Evolutionary conservation across 2,113 vertebrate genomes (phyloP).

Genomic region (Mormyrus iriodes): DNA sequence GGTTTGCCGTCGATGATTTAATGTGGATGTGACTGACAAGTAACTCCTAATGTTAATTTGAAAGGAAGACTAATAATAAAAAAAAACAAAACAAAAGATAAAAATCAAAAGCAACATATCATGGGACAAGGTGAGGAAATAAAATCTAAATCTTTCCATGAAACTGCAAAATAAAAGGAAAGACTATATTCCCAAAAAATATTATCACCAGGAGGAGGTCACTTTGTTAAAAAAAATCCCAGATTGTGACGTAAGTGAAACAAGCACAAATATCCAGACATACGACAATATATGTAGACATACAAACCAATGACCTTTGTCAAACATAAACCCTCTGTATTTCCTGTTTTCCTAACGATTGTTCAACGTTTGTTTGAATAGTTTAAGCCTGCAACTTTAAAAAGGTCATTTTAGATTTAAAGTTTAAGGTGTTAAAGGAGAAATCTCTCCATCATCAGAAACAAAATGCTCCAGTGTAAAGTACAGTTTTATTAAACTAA

Average conservation of each 20-base stretch:
- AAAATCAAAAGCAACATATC: conserved; percentile 33
- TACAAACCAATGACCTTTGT: neutral
- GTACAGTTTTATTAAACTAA: neutral
- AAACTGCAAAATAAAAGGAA: neutral
- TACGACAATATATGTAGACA: neutral
- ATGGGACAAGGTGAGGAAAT: conserved; percentile 9
- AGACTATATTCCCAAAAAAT: neutral
- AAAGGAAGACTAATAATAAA: conserved; percentile 48
- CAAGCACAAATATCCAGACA: neutral
- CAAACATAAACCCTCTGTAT: neutral
- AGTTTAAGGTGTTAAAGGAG: neutral
- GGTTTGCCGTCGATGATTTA: neutral
- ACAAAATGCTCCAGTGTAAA: neutral
- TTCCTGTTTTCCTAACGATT: neutral
- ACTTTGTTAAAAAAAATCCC: neutral
- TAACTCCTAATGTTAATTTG: neutral
- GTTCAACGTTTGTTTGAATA: neutral
- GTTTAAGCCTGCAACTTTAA: neutral
- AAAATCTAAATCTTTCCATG: conserved; percentile 2
- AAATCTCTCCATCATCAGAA: neutral
- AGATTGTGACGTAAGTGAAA: neutral
- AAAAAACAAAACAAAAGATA: conserved; percentile 37
- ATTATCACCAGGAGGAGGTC: neutral
- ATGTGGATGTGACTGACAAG: neutral
- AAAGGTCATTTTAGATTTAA: neutral